A percentile compares a stretch with the other conserved stretches of the same genome.
Evolutionary conservation across 2,888 invertebrate species (phyloP).

Genomic region (Agrochola lychnidis): DNA sequence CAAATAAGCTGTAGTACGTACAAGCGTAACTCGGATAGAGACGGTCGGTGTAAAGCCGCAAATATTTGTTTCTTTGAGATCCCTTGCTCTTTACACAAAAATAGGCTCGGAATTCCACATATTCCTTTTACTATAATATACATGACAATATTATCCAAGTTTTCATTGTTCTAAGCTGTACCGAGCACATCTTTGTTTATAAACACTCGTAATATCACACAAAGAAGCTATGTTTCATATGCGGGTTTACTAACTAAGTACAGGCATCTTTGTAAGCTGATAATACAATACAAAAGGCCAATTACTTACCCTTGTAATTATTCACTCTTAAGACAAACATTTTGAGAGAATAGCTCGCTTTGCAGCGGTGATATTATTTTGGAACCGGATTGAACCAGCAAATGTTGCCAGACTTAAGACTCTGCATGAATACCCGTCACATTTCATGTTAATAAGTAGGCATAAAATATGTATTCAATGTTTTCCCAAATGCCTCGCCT

Average conservation of each 20-base stretch:
- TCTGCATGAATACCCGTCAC: slow-evolving; percentile 51
- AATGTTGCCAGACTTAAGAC: slow-evolving; percentile 53
- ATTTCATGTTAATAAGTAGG: slow-evolving; percentile 44
- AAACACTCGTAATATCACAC: slow-evolving; percentile 52
- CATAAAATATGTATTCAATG: slow-evolving; percentile 58
- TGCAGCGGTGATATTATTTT: slow-evolving; percentile 52
- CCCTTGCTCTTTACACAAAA: slow-evolving; percentile 75
- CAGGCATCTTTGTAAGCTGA: slow-evolving; percentile 53
- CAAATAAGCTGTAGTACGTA: slow-evolving; percentile 63
- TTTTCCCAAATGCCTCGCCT: slow-evolving; percentile 48
- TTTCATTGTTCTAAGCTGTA: slow-evolving; percentile 57
- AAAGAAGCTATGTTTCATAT: slow-evolving; percentile 57
- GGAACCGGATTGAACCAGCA: slow-evolving; percentile 52
- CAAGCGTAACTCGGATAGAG: slow-evolving; percentile 66
- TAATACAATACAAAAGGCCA: slow-evolving; percentile 60
- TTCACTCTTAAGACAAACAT: slow-evolving; percentile 61
- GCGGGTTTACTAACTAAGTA: slow-evolving; percentile 50
- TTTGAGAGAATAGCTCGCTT: slow-evolving; percentile 50
- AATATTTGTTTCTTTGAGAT: slow-evolving; percentile 83
- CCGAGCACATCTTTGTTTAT: slow-evolving; percentile 52
- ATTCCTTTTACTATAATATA: slow-evolving; percentile 57
- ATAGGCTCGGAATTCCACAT: slow-evolving; percentile 73
- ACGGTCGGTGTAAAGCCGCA: slow-evolving; percentile 76
- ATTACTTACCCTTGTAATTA: slow-evolving; percentile 63
- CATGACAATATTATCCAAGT: slow-evolving; percentile 47